Evolutionary conservation across 2,888 invertebrate genomes (phyloP).

Genomic region (Melipona beecheii): DNA sequence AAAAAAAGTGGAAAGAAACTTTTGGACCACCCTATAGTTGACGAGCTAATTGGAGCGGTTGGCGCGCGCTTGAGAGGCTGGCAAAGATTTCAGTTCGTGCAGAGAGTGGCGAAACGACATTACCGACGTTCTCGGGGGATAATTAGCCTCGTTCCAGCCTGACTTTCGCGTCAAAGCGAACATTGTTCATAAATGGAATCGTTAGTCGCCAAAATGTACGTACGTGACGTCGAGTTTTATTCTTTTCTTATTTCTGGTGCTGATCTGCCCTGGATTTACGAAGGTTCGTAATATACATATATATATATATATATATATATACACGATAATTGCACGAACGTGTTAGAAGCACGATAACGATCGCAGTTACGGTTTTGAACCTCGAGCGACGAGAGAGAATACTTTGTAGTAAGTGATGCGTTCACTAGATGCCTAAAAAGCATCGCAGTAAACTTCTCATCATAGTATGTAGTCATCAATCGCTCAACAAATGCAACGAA

Average conservation of each 20-base stretch:
- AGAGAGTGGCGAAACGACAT: slow-evolving; percentile 19
- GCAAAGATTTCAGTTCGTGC: slow-evolving; percentile 11
- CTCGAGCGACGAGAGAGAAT: slow-evolving; percentile 65
- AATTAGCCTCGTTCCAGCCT: slow-evolving; percentile 28
- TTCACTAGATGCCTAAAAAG: slow-evolving; percentile 17
- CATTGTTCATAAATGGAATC: slow-evolving; percentile 30
- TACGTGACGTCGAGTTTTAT: neutral
- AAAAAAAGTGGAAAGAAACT: no score
- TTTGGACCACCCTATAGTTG: neutral
- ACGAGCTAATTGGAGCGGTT: slow-evolving; percentile 27
- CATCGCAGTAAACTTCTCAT: slow-evolving; percentile 36
- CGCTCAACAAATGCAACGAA: slow-evolving; percentile 7
- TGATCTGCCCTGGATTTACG: slow-evolving; percentile 5
- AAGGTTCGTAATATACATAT: slow-evolving; percentile 19
- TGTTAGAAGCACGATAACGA: slow-evolving; percentile 73
- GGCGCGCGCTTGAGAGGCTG: slow-evolving; percentile 9
- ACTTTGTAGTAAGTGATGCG: slow-evolving; percentile 60
- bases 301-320: slow-evolving; percentile 30
- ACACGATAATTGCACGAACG: slow-evolving; percentile 68
- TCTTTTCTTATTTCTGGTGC: slow-evolving; percentile 12
- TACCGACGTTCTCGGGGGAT: slow-evolving; percentile 5
- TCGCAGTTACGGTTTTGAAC: slow-evolving; percentile 67
- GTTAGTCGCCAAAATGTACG: slow-evolving; percentile 1
- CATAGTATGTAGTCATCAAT: neutral
- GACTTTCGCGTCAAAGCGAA: slow-evolving; percentile 25